Conservation (phyloP, 2,888 invertebrate species). For the Incurvaria masculella region DNA sequence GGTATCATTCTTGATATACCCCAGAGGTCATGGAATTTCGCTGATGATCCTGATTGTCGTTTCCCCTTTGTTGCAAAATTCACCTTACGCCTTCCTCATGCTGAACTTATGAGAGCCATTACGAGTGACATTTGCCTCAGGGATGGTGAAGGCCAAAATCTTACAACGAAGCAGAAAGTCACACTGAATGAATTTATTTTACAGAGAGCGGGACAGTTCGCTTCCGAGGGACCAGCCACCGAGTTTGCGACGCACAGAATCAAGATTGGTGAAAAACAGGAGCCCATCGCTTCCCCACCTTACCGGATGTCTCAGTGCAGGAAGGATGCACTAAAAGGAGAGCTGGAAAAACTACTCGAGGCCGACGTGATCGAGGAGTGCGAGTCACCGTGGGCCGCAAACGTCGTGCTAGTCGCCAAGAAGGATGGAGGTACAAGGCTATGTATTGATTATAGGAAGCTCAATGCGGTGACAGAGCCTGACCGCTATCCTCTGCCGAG, state of each 20-base stretch:
- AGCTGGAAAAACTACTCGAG: constrained; percentile 13
- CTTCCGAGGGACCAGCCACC: constrained; percentile 12
- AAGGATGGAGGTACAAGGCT: constrained; percentile 18
- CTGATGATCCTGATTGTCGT: no score
- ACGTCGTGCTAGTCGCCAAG: constrained; percentile 19
- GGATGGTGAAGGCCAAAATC: no score
- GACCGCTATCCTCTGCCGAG: constrained; percentile 20
- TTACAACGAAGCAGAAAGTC: no score
- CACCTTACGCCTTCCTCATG: no score
- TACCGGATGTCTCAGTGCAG: constrained; percentile 22
- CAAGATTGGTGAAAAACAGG: constrained; percentile 20
- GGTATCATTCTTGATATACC: no score
- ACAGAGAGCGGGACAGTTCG: no score
- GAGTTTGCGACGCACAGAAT: constrained; percentile 19
- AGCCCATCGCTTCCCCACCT: constrained; percentile 24
- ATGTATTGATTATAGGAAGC: constrained; percentile 21
- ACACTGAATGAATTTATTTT: no score
- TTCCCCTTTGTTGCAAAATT: no score
- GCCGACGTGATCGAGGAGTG: constrained; percentile 23
- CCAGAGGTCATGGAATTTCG: no score
- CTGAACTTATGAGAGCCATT: no score
- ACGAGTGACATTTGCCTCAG: no score
- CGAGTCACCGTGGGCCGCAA: constrained; percentile 23
- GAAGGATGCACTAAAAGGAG: constrained; percentile 18
- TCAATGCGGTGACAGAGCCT: constrained; percentile 21